These are phyloP conservation scores for Agrochola lota DNA, from an alignment of 2,888 invertebrate species.

Conservation along the genomic window DNA sequence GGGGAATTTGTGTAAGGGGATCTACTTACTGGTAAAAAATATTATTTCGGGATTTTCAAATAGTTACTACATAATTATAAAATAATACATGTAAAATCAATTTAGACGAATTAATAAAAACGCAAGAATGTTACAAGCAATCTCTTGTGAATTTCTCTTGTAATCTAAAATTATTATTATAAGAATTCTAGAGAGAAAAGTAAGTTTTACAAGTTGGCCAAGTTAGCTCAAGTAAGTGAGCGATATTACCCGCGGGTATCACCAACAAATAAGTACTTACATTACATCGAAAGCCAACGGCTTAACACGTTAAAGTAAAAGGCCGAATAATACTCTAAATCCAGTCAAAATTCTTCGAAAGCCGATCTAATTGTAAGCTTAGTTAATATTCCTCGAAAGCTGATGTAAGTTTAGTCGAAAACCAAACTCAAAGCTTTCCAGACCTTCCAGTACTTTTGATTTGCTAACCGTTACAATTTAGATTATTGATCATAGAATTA, in stretches of 20 bases:
- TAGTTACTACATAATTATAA: neutral
- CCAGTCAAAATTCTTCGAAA: conserved; percentile 5
- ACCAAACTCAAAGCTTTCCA: neutral
- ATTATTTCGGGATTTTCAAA: neutral
- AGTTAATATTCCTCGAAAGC: neutral
- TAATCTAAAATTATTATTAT: conserved; percentile 31
- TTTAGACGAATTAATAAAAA: neutral
- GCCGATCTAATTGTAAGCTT: neutral
- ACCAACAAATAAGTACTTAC: conserved; percentile 71
- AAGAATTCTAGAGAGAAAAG: conserved; percentile 61
- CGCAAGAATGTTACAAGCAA: neutral
- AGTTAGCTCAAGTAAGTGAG: conserved; percentile 78
- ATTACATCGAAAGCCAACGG: neutral
- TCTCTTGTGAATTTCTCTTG: neutral
- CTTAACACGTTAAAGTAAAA: conserved; percentile 11
- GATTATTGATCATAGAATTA: neutral
- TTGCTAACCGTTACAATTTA: neutral
- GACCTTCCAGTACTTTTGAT: neutral
- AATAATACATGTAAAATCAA: neutral
- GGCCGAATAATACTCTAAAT: neutral
- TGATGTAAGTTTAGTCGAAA: neutral
- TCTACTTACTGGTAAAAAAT: neutral
- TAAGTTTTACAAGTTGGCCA: conserved; percentile 72
- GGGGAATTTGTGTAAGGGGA: neutral
- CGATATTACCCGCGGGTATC: conserved; percentile 77